Evolutionary conservation across 2,113 vertebrate species (phyloP), one percentile per base, ranked within the genome.

Genomic region (Myrmecophaga tridactyla): DNA sequence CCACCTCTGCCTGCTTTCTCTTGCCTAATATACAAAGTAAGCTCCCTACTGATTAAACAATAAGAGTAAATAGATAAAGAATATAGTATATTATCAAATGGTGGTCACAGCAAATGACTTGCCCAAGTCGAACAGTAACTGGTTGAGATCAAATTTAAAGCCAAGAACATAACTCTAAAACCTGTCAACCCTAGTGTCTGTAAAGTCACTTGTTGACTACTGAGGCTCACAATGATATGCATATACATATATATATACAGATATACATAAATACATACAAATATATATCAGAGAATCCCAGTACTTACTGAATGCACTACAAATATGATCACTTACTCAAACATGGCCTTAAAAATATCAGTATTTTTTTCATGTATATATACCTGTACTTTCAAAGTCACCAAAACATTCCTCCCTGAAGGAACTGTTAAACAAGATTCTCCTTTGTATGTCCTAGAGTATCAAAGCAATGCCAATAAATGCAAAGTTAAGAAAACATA

Each of bases 61-160:
- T 84, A 85, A 88, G 60, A 75, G 39, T 88, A 95, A 80, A 25
- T 12, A 58, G 39, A n/a, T 86, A 83, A 93, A 87, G 63, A 94
- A 94, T 73, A 31, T 3, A 90, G 72, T 39, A 84, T 21, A 84
- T 83, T 21, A 77, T 48, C 25, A 93, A 86, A 48, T 13, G 7
- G 63, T n/a, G 58, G 43, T 94, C 27, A 89, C n/a, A 91, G 39
- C 39, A 90, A 87, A 7, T 48, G 31, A 82, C 53, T 65, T 63
- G 43, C 43, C 39, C 51, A 83, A 39, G 12, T 86, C 69, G 83
- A 15, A 72, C 3, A 73, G 3, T n/a, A 77, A 70, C 46, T 84
- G 46, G 77, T 53, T 91, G 7, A 84, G 60, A 58, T 93, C 39
- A 93, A 69, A 87, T 72, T 90, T 90, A 69, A 83, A 65, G 70